phyloP scores from a whole-genome alignment of 2,797 vertebrate species.

The Euthynnus affinis region DNA sequence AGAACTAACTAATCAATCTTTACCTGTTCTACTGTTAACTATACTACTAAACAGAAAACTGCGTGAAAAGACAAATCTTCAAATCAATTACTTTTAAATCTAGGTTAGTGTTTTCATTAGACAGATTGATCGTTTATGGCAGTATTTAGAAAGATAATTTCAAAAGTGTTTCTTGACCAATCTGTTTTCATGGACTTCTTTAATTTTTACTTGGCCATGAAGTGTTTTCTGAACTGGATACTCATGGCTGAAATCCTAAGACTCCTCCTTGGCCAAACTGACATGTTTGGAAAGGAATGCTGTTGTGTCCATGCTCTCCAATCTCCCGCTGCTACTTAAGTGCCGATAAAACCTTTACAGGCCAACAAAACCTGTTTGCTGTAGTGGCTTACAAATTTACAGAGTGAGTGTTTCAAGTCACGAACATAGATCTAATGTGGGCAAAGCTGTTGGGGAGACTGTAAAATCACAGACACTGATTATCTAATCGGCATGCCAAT shows the following conservation, averaged over 20 bases:
- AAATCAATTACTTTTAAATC: slow-evolving; percentile 2
- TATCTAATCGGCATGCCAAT: slow-evolving; percentile 70
- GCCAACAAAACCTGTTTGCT: slow-evolving; percentile 86
- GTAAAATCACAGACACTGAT: slow-evolving; percentile 76
- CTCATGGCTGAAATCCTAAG: slow-evolving; percentile 64
- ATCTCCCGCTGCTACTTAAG: slow-evolving; percentile 87
- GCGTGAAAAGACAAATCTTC: neutral
- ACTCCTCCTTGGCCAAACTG: slow-evolving; percentile 82
- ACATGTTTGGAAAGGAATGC: slow-evolving; percentile 89
- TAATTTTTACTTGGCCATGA: slow-evolving; percentile 68
- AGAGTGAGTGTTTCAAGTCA: slow-evolving; percentile 88
- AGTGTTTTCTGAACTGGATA: slow-evolving; percentile 67
- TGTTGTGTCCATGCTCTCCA: slow-evolving; percentile 78
- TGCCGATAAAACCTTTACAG: slow-evolving; percentile 88
- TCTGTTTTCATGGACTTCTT: slow-evolving; percentile 68
- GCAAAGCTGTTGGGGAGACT: slow-evolving; percentile 71
- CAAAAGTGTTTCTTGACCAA: slow-evolving; percentile 63
- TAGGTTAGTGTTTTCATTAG: slow-evolving; percentile 18
- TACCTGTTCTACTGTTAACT: slow-evolving; percentile 4
- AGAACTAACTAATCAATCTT: slow-evolving; percentile 33
- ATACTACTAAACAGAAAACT: neutral
- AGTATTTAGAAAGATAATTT: slow-evolving; percentile 35
- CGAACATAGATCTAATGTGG: slow-evolving; percentile 83
- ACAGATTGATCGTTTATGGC: slow-evolving; percentile 43
- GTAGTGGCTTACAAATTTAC: slow-evolving; percentile 86